Conservation (phyloP, 2,797 vertebrate species). For the Amblyraja radiata region DNA sequence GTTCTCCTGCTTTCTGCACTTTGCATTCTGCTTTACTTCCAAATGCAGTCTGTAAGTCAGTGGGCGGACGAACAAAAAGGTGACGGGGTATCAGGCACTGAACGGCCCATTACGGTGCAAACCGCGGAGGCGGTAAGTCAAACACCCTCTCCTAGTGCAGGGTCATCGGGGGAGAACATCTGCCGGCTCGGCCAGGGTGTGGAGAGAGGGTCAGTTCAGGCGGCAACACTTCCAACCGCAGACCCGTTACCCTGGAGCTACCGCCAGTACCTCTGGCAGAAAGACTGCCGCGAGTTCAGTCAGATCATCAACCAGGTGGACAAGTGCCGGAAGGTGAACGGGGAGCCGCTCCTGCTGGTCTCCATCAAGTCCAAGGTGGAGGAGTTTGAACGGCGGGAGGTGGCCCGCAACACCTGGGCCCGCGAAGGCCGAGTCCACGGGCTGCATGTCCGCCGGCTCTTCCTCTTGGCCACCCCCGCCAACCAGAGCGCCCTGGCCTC, state of each 20-base stretch:
- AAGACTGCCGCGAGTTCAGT: slow-evolving; percentile 80
- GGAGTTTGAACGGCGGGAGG: slow-evolving; percentile 89
- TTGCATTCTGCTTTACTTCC: slow-evolving; percentile 72
- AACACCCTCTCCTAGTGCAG: background rate
- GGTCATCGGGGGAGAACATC: background rate
- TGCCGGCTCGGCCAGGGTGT: slow-evolving; percentile 42
- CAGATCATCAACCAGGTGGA: slow-evolving; percentile 83
- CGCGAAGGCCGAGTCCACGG: slow-evolving; percentile 66
- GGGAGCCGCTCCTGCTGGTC: slow-evolving; percentile 76
- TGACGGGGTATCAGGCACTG: slow-evolving; percentile 55
- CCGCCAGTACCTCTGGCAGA: slow-evolving; percentile 71
- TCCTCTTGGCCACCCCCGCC: slow-evolving; percentile 79
- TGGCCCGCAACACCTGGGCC: slow-evolving; percentile 89
- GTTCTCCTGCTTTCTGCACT: slow-evolving; percentile 66
- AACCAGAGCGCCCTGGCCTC: slow-evolving; percentile 59
- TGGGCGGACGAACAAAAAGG: slow-evolving; percentile 47
- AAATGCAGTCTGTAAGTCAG: slow-evolving; percentile 51
- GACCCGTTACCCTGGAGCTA: slow-evolving; percentile 78
- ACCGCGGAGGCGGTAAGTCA: background rate
- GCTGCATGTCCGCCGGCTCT: slow-evolving; percentile 72
- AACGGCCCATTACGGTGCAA: slow-evolving; percentile 52
- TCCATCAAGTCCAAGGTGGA: slow-evolving; percentile 81
- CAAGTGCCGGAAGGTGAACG: slow-evolving; percentile 63
- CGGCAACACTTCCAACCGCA: slow-evolving; percentile 14
- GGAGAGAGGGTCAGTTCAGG: slow-evolving; percentile 40